Base-by-base conservation (phyloP, 2,888 invertebrate genomes). In the Lingula anatina region DNA sequence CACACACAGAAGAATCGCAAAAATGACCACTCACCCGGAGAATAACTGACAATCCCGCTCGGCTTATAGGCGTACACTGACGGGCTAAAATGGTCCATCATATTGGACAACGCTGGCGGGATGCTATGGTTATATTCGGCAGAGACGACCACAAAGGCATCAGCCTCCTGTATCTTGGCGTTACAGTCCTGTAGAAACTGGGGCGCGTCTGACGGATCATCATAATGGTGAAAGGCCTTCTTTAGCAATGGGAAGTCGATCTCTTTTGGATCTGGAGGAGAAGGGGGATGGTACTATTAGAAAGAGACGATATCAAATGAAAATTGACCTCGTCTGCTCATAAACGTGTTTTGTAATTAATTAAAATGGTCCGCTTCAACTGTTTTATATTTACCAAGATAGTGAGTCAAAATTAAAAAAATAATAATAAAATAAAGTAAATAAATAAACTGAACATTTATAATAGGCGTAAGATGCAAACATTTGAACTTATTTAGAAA, bases 71-170 rank as follows among this genome's bases (percentile, higher is more conserved):
- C 57, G 54, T 62, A 80, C 38, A 70, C 61, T n/a, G 68, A 64
- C 2, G 71, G 67, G 2, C 77, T 70, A 50, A 81, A 80, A 57
- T 80, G 77, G 60, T 78, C 74, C 56, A 80, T 42, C 65, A 79
- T 62, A 57, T 78, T 78, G 40, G 70, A 53, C n/a, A 81, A 69
- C 0, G 78, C 79, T 20, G 80, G 78, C 1, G 79, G 78, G 31
- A 79, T 66, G 37, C 66, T 64, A 61, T 75, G 72, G 58, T 79
- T 79, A 51, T 73, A 73, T 51, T 72, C 72, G n/a, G n/a, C n/a
- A 2, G 76, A 70, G 18, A 80, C 65, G 20, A 79, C 61, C 18
- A 80, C 63, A 50, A 66, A 76, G 2, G 69, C 79, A 61, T 79
- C 77, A 15, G 79, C 76, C 5, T 49, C 57, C 42, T 59, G 59